phyloP scores from a whole-genome alignment of 2,113 vertebrate species.

The Psettodes erumei region DNA sequence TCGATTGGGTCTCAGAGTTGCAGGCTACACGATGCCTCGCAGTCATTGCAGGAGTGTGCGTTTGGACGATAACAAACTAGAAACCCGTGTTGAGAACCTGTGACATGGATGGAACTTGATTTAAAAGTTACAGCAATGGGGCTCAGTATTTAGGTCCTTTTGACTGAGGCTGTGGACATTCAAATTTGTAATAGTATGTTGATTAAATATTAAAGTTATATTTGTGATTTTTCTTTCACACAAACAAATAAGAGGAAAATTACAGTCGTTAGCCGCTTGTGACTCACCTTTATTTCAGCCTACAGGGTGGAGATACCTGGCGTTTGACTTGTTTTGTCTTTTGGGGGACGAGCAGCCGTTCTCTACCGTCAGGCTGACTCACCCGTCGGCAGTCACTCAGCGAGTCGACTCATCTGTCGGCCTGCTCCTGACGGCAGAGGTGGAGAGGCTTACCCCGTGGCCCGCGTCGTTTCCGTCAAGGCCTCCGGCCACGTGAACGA shows the following conservation, averaged over 20 bases:
- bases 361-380: conserved; percentile 50
- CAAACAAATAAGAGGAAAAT: conserved; percentile 35
- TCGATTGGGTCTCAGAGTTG: background rate
- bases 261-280: conserved; percentile 25
- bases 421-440: conserved; percentile 41
- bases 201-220: background rate
- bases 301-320: conserved; percentile 53
- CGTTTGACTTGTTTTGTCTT: conserved; percentile 54
- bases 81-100: background rate
- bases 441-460: conserved; percentile 12
- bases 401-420: conserved; percentile 39
- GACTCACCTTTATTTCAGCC: conserved; percentile 63
- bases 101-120: background rate
- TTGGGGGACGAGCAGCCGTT: conserved; percentile 34
- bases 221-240: background rate
- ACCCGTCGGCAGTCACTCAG: conserved; percentile 44
- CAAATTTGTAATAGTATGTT: background rate
- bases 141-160: too few relatives aligned
- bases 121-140: too few relatives aligned
- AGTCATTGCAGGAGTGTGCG: too few relatives aligned
- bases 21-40: too few relatives aligned
- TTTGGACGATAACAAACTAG: background rate
- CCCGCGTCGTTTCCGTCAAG: conserved; percentile 26
- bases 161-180: background rate
- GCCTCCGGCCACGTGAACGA: conserved; percentile 13